Conservation (phyloP, 2,113 vertebrate species). For the Sander vitreus region DNA sequence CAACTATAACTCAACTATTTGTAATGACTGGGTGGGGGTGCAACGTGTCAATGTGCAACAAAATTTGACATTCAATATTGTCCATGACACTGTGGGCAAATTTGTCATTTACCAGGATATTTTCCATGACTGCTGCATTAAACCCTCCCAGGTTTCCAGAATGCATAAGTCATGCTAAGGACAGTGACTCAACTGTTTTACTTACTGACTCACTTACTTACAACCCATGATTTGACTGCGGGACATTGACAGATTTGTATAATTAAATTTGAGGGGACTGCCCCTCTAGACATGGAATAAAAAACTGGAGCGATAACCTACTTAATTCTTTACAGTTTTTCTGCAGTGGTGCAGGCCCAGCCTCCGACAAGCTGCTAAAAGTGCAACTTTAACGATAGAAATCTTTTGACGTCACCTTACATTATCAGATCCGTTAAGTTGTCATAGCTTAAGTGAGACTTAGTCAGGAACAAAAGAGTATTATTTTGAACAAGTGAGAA, state of each 20-base stretch:
- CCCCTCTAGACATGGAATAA: background rate
- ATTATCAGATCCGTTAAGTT: background rate
- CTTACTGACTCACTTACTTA: background rate
- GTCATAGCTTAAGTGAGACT: background rate
- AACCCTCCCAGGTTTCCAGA: background rate
- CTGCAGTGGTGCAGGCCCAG: background rate
- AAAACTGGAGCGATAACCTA: background rate
- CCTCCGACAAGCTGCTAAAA: background rate
- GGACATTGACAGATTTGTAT: background rate
- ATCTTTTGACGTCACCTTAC: conserved; percentile 16
- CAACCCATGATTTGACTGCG: background rate
- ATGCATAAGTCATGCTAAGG: background rate
- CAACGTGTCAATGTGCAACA: background rate
- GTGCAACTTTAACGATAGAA: background rate
- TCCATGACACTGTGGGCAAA: background rate
- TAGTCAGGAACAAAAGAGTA: background rate
- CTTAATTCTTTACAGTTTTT: background rate
- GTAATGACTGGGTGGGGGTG: background rate
- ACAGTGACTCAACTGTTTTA: background rate
- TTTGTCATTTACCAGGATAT: background rate
- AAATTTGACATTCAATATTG: background rate
- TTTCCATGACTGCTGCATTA: too few relatives aligned
- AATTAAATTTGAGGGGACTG: background rate
- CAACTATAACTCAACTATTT: background rate
- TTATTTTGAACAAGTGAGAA: background rate